A percentile compares a stretch with the other conserved stretches of the same genome.
These are phyloP conservation scores for Arbacia lixula DNA, from an alignment of 53 echinoderm and acorn worm species.

Conservation along the genomic window DNA sequence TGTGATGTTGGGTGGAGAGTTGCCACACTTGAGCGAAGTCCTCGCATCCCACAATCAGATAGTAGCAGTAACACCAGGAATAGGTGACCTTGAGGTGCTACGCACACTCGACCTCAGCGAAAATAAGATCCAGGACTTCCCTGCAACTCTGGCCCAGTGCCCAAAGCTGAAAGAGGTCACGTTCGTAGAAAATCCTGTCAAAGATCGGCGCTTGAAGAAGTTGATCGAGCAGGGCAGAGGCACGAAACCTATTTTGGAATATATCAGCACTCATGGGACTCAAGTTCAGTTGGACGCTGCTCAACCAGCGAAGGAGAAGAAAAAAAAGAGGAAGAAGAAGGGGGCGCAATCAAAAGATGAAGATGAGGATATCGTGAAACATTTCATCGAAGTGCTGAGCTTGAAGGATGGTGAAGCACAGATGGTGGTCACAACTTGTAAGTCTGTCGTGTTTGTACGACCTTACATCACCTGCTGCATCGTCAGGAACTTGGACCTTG, in stretches of 20 bases:
- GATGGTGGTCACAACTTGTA: conserved; percentile 67
- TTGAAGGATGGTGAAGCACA: conserved; percentile 60
- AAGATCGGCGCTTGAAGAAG: conserved; percentile 80
- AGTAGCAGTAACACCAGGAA: conserved; percentile 39
- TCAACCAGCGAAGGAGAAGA: neutral
- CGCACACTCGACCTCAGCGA: conserved; percentile 80
- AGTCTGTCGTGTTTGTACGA: conserved; percentile 70
- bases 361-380: conserved; percentile 61
- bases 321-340: conserved; percentile 67
- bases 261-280: conserved; percentile 67
- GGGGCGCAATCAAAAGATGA: conserved; percentile 34
- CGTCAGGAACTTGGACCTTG: conserved; percentile 75
- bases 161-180: conserved; percentile 75
- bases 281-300: conserved; percentile 9
- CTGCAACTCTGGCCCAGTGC: conserved; percentile 74
- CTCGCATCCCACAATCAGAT: conserved; percentile 76
- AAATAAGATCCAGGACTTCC: conserved; percentile 72
- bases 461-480: conserved; percentile 93
- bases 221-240: conserved; percentile 76
- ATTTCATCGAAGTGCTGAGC: conserved; percentile 69
- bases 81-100: conserved; percentile 62
- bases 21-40: conserved; percentile 80
- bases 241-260: conserved; percentile 82
- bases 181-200: conserved; percentile 77
- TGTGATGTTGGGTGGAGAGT: conserved; percentile 50